Conservation (phyloP, 2,113 vertebrate genomes). For the Asarcornis scutulata region DNA sequence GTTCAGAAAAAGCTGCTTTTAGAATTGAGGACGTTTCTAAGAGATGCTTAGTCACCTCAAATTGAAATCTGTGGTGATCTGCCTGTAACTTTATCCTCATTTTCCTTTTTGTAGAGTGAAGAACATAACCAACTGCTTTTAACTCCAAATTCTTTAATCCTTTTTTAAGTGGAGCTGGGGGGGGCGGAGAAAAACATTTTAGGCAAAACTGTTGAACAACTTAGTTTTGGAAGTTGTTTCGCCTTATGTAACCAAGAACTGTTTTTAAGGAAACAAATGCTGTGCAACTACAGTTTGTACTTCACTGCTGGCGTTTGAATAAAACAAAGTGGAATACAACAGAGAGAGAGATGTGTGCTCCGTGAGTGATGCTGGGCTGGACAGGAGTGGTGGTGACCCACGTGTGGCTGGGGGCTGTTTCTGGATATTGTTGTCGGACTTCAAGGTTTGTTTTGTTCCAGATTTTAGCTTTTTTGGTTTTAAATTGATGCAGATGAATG, state of each 20-base stretch:
- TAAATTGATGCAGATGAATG: too few species aligned
- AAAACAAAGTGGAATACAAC: constrained; percentile 33
- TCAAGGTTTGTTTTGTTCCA: too few species aligned
- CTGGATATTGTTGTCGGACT: too few species aligned
- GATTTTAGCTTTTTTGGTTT: too few species aligned
- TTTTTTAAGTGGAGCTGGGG: neutral
- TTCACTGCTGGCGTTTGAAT: constrained; percentile 74
- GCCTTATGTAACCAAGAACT: constrained; percentile 54
- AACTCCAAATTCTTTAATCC: constrained; percentile 25
- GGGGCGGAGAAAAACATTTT: neutral
- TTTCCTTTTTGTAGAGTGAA: constrained; percentile 73
- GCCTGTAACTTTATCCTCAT: constrained; percentile 21
- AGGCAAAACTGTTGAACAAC: constrained; percentile 57
- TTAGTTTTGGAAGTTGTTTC: constrained; percentile 76
- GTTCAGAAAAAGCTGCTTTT: neutral
- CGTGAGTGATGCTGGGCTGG: too few species aligned
- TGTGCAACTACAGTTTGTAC: constrained; percentile 72
- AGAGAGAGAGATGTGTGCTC: too few species aligned
- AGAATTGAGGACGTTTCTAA: neutral
- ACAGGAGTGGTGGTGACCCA: too few species aligned
- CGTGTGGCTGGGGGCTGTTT: too few species aligned
- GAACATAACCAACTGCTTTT: constrained; percentile 10
- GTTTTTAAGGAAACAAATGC: constrained; percentile 74
- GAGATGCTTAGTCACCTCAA: neutral
- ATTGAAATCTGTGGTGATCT: neutral